These are phyloP conservation scores for Motacilla tschutschensis DNA, from an alignment of 2,113 vertebrate genomes.

Conservation along the genomic window DNA sequence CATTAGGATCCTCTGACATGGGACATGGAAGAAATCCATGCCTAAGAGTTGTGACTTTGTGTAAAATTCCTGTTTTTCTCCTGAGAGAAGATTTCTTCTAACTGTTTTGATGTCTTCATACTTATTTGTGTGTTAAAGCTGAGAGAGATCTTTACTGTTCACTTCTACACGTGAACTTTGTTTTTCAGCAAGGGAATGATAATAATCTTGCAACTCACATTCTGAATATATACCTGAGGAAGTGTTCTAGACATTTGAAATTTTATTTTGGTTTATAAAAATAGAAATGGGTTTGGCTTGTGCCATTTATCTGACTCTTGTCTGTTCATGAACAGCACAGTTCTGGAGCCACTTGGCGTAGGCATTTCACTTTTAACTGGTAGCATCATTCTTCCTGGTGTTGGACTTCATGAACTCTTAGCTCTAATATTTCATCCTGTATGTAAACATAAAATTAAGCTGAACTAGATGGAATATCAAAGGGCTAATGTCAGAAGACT, in stretches of 20 bases:
- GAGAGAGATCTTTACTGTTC: background rate
- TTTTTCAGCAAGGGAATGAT: background rate
- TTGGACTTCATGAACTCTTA: background rate
- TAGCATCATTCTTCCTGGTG: background rate
- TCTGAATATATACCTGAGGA: background rate
- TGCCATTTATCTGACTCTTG: background rate
- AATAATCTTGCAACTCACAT: background rate
- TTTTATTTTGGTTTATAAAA: background rate
- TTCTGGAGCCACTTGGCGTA: background rate
- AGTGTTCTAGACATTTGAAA: background rate
- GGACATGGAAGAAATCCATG: background rate
- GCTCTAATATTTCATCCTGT: background rate
- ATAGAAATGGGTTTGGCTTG: background rate
- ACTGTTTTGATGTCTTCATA: background rate
- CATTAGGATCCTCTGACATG: background rate
- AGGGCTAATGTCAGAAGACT: background rate
- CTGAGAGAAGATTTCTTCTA: background rate
- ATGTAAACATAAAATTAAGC: background rate
- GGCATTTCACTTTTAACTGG: background rate
- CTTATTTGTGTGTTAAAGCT: background rate
- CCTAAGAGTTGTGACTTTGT: background rate
- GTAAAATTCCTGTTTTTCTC: background rate
- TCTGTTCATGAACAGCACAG: fast-evolving
- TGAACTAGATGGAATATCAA: background rate
- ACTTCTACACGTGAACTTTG: background rate